Percentiles rank a stretch among this genome's conserved stretches.
These are phyloP conservation scores for Lamellibrachia luymesi DNA, from an alignment of 1,140 invertebrate genomes.

Conservation along the genomic window DNA sequence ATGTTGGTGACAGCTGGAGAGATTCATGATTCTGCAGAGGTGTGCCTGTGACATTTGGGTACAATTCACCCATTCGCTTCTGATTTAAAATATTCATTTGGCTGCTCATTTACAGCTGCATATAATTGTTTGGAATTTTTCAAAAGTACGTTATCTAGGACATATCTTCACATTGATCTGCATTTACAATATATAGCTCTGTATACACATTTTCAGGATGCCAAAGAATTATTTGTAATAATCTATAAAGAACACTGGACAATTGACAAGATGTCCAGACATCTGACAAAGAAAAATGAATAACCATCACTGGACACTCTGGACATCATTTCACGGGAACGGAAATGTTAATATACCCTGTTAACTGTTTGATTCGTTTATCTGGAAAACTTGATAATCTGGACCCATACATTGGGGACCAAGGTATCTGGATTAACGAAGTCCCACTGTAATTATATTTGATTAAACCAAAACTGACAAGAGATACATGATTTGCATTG, in stretches of 20 bases:
- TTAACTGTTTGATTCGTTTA: too few species aligned
- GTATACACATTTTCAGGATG: background rate
- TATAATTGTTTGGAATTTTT: background rate
- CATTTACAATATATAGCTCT: background rate
- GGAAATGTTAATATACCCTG: too few species aligned
- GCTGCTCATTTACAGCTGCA: background rate
- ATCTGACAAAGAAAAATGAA: background rate
- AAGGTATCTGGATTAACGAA: too few species aligned
- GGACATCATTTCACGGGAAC: too few species aligned
- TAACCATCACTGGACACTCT: background rate
- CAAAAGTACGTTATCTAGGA: background rate
- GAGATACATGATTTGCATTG: background rate
- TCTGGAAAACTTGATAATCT: too few species aligned
- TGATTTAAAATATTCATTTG: background rate
- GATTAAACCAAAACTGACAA: background rate
- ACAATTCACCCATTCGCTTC: background rate
- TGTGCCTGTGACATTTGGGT: background rate
- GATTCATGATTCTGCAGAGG: background rate
- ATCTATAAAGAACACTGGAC: background rate
- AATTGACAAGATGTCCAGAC: background rate
- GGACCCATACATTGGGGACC: too few species aligned
- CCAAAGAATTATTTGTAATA: background rate
- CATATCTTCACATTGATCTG: background rate
- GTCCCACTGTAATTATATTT: background rate
- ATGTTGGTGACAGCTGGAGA: background rate